Conservation (phyloP, 1,140 invertebrate species). For the Pectinophora gossypiella region DNA sequence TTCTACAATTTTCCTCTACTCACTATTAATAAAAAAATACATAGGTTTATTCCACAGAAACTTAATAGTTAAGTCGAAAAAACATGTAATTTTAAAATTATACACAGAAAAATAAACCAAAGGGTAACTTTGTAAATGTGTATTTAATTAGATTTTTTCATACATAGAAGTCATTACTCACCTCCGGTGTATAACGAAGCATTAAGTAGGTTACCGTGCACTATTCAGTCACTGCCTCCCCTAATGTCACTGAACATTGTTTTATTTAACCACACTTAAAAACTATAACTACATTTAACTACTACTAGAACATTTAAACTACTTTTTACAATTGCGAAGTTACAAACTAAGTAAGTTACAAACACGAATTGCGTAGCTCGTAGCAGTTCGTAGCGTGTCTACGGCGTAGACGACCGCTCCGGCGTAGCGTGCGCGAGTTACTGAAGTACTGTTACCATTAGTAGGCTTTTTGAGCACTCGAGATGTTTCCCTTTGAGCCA, state of each 20-base stretch:
- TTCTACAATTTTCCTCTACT: no score
- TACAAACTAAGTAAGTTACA: not conserved
- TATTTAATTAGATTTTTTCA: no score
- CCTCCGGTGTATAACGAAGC: slow-evolving; percentile 44
- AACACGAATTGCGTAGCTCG: not conserved
- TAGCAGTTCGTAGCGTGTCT: slow-evolving; percentile 8
- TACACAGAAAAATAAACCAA: no score
- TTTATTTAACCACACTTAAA: slow-evolving; percentile 13
- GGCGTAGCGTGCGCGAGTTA: slow-evolving; percentile 36
- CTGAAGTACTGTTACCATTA: slow-evolving; percentile 32
- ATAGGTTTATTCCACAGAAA: no score
- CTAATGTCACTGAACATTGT: slow-evolving; percentile 31
- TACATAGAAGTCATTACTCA: slow-evolving; percentile 42
- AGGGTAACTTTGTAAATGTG: no score
- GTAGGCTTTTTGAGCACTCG: slow-evolving; percentile 36
- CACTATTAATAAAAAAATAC: no score
- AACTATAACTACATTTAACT: not conserved
- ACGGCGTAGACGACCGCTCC: slow-evolving; percentile 37
- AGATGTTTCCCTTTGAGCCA: slow-evolving; percentile 27
- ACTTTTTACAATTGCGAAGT: not conserved
- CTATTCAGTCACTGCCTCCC: slow-evolving; percentile 36
- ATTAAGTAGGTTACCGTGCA: slow-evolving; percentile 52
- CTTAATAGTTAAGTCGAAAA: no score
- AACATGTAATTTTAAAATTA: no score
- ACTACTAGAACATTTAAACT: not conserved